phyloP scores from a whole-genome alignment of 2,888 invertebrate species.

The Balanococcus diminutus region DNA sequence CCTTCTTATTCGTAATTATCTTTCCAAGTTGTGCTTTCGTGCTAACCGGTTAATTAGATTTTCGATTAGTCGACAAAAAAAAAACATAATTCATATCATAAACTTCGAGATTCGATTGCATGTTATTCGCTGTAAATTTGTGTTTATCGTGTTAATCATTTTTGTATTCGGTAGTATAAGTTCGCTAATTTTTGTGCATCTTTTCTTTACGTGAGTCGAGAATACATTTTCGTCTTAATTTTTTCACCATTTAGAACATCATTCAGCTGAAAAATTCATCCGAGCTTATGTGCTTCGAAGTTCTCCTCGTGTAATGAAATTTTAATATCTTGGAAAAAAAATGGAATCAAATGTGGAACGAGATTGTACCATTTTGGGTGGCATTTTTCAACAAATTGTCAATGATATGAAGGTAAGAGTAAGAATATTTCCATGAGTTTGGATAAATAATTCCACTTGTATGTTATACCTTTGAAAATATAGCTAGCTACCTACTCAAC shows the following conservation, averaged over 20 bases:
- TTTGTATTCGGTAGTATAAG: background rate
- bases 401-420: constrained; percentile 97
- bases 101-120: background rate
- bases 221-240: background rate
- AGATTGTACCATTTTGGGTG: constrained; percentile 89
- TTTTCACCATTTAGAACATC: background rate
- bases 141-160: constrained; percentile 37
- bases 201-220: background rate
- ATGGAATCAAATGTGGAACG: constrained; percentile 79
- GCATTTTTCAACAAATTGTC: constrained; percentile 92
- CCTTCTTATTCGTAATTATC: background rate
- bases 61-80: background rate
- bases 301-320: background rate
- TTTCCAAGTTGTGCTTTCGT: background rate
- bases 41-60: constrained; percentile 28
- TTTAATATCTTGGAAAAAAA: constrained; percentile 58
- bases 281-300: background rate
- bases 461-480: no score
- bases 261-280: background rate
- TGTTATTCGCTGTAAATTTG: background rate
- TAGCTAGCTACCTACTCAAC: no score
- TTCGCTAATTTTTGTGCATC: constrained; percentile 11
- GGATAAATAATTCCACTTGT: no score
- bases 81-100: background rate
- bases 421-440: constrained; percentile 58